Base-by-base conservation (phyloP, 2,888 invertebrate genomes). In the Chromoteleia sp. region DNA sequence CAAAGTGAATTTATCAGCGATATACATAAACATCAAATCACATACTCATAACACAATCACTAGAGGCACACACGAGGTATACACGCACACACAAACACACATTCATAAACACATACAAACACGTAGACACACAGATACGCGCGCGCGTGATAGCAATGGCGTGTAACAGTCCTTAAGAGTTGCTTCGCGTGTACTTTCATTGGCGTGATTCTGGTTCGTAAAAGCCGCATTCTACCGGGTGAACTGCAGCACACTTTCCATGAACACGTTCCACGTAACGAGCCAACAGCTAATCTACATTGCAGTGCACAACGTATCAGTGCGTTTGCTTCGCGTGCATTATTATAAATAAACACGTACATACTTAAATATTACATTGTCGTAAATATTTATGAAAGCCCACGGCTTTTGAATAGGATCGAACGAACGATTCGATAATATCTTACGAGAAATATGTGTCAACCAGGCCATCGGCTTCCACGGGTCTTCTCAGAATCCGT, bases 191-290 rank as follows among this genome's bases (percentile, higher is more conserved):
- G 82, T 74, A 82, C 82, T 82, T 82, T 88, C 87, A 87, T 88
- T 86, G 87, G 87, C 87, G 85, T 87, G 88, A 85, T 82, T 83
- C 85, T 82, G 75, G 59, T 81, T 81, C 73, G 63, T 85, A 85
- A 83, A 82, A 84, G 85, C 85, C 85, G 84, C 87, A 86, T 88
- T 88, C 88, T 87, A 87, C 81, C 77, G 77, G 81, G 74, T 81
- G 81, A 81, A 77, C 74, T 74, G 81, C 63, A 76, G 79, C 82
- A 73, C 76, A 79, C 82, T 82, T 82, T 79, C 79, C 82, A 82
- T 45, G 71, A 82, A 79, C 81, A 79, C 78, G 74, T 76, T 68
- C 67, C 67, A 82, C 75, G 76, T 82, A 82, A 82, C 74, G 71
- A 76, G 54, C 71, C 78, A 52, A 54, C 76, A 67, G 45, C 76